Evolutionary conservation across 2,888 invertebrate species (phyloP), one percentile per base, ranked within the genome.

Genomic region (Auanema freiburgensis): DNA sequence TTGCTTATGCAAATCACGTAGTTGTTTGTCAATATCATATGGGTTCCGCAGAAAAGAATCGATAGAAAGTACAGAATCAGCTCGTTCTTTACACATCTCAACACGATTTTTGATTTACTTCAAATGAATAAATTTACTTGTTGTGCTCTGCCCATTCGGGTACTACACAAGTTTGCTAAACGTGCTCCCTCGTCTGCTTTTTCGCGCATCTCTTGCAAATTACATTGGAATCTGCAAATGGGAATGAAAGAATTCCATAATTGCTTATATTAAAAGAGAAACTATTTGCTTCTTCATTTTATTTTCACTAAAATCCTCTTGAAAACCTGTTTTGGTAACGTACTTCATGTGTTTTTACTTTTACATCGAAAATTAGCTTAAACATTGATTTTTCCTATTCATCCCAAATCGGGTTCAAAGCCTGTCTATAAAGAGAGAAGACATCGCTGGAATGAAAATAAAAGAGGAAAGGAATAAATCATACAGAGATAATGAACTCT

Each of bases 111-210:
- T n/a, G n/a, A n/a, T n/a, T 52, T 52, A 4, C 12, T 12, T n/a
- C 55, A 14, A 6, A 16, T 10, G 12, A 8, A 10, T 21, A 8
- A 4, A 18, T 25, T n/a, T 23, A 66, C 66, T 60, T 67, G 73
- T 46, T 73, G 73, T 23, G 67, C 64, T 57, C 74, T 43, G 21
- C 76, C 76, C 69, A 74, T 69, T 57, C 76, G 63, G 8, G 76
- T 76, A 33, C 69, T 69, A 59, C 73, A 74, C 11, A 76, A 57
- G 65, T 76, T 72, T 6, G 76, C 76, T 18, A 74, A 44, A 24
- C 74, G 63, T 10, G 65, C 69, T 18, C 69, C 67, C 59, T 72
- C 72, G 8, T 69, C 71, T 16, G 70, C 64, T 16, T 54, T 66
- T 16, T 59, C 59, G 33, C 65, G 59, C 44, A 76, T 66, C 54